phyloP scores from a whole-genome alignment of 2,797 vertebrate genomes.

The Ibycter americanus region DNA sequence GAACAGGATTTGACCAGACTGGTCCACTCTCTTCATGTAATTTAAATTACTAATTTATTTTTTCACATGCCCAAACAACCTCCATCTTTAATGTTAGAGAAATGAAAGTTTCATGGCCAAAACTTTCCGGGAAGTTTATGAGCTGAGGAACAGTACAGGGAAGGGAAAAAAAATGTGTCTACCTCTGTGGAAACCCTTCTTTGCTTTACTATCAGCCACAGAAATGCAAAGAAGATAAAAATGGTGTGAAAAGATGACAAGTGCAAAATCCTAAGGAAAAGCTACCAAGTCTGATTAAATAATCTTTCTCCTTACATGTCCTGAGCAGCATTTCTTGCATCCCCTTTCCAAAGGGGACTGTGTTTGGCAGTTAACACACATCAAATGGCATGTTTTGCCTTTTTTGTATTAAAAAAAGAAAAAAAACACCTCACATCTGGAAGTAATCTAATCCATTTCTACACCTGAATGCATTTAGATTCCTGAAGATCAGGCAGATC shows the following conservation, averaged over 20 bases:
- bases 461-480: not conserved
- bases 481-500: not conserved
- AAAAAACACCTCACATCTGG: not conserved
- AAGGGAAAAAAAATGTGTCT: not conserved
- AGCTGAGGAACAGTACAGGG: not conserved
- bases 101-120: not conserved
- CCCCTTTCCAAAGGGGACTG: not conserved
- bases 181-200: not conserved
- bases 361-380: not conserved
- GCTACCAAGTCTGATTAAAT: not conserved
- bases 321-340: not conserved
- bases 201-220: not conserved
- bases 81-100: not conserved
- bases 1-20: slow-evolving; percentile 31
- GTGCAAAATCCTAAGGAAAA: not conserved
- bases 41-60: not conserved
- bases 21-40: not conserved
- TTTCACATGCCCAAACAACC: not conserved
- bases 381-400: not conserved
- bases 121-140: not conserved
- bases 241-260: not conserved
- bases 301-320: not conserved
- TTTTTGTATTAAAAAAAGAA: not conserved
- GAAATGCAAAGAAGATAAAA: not conserved
- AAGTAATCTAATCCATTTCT: not conserved